Conservation (phyloP, 2,888 invertebrate species). For the Schrankia costaestrigalis region DNA sequence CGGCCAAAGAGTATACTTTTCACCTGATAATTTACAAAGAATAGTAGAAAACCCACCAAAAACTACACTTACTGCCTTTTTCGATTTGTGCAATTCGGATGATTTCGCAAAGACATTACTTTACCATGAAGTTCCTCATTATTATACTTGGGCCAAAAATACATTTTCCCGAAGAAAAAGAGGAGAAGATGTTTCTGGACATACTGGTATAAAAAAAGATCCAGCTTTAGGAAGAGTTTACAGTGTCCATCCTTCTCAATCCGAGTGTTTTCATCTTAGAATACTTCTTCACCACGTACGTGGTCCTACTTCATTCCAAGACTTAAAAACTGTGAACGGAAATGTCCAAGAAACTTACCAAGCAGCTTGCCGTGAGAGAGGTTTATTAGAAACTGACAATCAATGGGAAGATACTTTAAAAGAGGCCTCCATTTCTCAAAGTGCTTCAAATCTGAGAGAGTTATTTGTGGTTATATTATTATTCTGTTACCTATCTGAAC, state of each 20-base stretch:
- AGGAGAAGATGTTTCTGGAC: slow-evolving; percentile 3
- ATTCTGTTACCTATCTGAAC: slow-evolving; percentile 24
- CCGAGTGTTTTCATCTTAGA: slow-evolving; percentile 9
- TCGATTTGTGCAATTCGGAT: slow-evolving; percentile 18
- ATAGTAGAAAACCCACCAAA: slow-evolving; percentile 1
- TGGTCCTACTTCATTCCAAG: slow-evolving; percentile 4
- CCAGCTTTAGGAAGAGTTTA: slow-evolving; percentile 8
- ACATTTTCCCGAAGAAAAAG: slow-evolving; percentile 2
- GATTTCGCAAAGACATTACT: slow-evolving; percentile 23
- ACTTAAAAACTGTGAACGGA: slow-evolving; percentile 6
- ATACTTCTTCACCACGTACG: slow-evolving; percentile 4
- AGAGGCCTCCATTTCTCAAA: slow-evolving; percentile 7
- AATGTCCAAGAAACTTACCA: slow-evolving; percentile 8
- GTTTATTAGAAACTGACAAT: slow-evolving; percentile 28
- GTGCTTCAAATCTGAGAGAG: slow-evolving; percentile 12
- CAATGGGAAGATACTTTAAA: slow-evolving; percentile 19
- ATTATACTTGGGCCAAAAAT: slow-evolving; percentile 3
- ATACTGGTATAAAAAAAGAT: slow-evolving; percentile 9
- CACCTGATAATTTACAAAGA: background rate
- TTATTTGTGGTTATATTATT: slow-evolving; percentile 21
- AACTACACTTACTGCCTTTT: slow-evolving; percentile 6
- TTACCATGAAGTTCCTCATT: slow-evolving; percentile 3
- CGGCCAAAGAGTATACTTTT: slow-evolving; percentile 1
- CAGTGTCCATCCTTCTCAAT: slow-evolving; percentile 6
- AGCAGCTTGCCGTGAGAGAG: slow-evolving; percentile 11